These are phyloP conservation scores for Exephanes ischioxanthus DNA, from an alignment of 2,888 invertebrate genomes.

Conservation along the genomic window DNA sequence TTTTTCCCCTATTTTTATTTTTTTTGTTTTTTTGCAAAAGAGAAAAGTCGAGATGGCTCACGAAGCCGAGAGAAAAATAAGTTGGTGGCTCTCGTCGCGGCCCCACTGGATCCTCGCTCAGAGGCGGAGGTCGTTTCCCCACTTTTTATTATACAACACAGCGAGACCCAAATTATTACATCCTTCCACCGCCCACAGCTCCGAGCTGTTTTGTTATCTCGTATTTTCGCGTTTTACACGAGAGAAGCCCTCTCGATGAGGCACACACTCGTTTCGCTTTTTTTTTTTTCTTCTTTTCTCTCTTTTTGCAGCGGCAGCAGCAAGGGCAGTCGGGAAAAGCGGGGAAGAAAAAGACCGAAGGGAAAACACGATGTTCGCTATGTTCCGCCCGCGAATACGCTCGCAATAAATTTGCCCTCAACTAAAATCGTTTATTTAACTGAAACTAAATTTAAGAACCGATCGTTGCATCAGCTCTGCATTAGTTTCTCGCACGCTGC, in stretches of 20 bases:
- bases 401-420: constrained; percentile 26
- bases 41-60: background rate
- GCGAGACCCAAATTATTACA: constrained; percentile 47
- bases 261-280: background rate
- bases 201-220: constrained; percentile 39
- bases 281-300: background rate
- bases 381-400: constrained; percentile 14
- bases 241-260: constrained; percentile 12
- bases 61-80: constrained; percentile 36
- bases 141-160: constrained; percentile 51
- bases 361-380: background rate
- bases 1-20: background rate
- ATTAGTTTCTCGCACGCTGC: background rate
- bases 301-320: constrained; percentile 10
- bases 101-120: background rate
- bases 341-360: background rate
- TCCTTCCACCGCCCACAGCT: background rate
- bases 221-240: constrained; percentile 28
- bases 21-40: constrained; percentile 4
- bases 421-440: constrained; percentile 29
- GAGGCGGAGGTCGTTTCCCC: constrained; percentile 37
- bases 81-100: constrained; percentile 18
- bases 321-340: background rate
- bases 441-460: constrained; percentile 35
- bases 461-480: constrained; percentile 21